Conservation (phyloP, 2,113 vertebrate species). For the Petaurus breviceps region DNA sequence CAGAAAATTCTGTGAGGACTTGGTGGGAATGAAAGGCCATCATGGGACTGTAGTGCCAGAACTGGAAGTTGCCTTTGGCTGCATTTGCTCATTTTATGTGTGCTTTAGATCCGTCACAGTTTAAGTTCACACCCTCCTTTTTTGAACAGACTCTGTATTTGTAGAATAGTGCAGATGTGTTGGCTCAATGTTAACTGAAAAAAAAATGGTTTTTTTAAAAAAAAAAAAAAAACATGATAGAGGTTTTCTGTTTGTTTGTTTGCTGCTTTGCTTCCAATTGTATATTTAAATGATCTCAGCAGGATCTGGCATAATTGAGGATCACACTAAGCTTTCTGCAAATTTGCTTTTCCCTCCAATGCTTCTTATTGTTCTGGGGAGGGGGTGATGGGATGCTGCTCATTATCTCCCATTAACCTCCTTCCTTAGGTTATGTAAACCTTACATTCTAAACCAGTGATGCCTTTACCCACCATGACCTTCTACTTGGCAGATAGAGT, state of each 20-base stretch:
- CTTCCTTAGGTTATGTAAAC: not conserved
- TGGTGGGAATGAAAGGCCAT: not conserved
- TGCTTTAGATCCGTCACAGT: not conserved
- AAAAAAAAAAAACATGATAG: not conserved
- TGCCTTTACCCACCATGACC: not conserved
- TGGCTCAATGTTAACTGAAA: not conserved
- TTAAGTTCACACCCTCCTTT: not conserved
- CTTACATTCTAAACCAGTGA: not conserved
- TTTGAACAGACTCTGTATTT: not conserved
- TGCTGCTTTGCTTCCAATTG: not conserved
- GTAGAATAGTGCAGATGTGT: not conserved
- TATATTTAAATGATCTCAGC: not conserved
- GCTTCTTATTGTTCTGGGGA: not conserved
- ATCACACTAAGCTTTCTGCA: not conserved
- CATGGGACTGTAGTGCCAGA: not conserved
- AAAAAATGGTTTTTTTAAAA: not conserved
- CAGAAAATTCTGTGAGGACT: not conserved
- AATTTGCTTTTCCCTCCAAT: not conserved
- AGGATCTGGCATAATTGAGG: not conserved
- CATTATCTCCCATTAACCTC: not conserved
- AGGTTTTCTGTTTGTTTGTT: not conserved
- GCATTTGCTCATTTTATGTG: not conserved
- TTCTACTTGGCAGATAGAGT: not conserved
- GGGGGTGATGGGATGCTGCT: not conserved
- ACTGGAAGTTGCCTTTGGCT: not conserved